Evolutionary conservation across 1,140 invertebrate species (phyloP), one percentile per base, ranked within the genome.

Genomic region (Rhopalosiphum padi): DNA sequence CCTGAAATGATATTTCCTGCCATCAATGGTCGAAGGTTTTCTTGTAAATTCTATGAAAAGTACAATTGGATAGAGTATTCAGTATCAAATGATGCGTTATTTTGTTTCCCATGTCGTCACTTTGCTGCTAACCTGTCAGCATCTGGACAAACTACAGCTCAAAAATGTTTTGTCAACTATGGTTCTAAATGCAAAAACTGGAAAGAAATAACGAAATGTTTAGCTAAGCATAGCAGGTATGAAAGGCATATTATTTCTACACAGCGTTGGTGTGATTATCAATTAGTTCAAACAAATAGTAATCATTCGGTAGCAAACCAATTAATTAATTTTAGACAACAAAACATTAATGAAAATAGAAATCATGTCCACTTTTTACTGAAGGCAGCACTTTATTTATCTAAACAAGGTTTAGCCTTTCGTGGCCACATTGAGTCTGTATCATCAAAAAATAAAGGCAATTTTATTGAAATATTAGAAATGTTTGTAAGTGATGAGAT

Each of bases 131-230:
- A n/a, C n/a, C n/a, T 77, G 35, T 30, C 11, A 77, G 68, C n/a
- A 9, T 77, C 68, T 35, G 68, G 68, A 77, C n/a, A 77, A 35
- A n/a, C n/a, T n/a, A 77, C 60, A 11, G 30, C 25, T n/a, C 25
- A 77, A 77, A 77, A n/a, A n/a, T 77, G 83, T 86, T 86, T 86
- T 86, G 83, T 86, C 18, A 22, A 86, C 37, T 41, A 86, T 86
- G 83, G 83, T 23, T 41, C 35, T 30, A 86, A 86, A 41, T 86
- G 43, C 30, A 86, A 86, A 86, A 86, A 86, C 6, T 86, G 41
- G 83, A 86, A 86, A 86, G 83, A 86, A 86, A 86, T 86, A 41
- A 86, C 35, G 37, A 46, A 41, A 86, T 46, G 37, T 41, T 86
- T 86, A 25, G 37, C 8, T 86, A 41, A 23, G 37, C 83, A 86